phyloP scores from a whole-genome alignment of 2,888 invertebrate species.

The Archaeoteleia sp. region DNA sequence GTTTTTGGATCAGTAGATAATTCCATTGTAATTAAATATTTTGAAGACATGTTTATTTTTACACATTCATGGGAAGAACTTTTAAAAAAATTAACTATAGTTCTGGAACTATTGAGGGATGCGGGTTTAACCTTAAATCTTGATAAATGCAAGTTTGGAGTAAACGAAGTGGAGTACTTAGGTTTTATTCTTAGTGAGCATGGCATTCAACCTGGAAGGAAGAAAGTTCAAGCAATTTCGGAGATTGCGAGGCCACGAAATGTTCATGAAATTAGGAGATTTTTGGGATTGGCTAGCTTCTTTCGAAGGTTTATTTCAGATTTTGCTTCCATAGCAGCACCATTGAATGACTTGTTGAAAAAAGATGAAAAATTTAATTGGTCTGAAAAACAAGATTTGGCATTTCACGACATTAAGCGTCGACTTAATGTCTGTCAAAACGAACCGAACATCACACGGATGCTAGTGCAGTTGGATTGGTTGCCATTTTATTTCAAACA shows the following conservation, averaged over 20 bases:
- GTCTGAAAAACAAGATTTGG: slow-evolving; percentile 49
- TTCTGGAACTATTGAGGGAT: slow-evolving; percentile 48
- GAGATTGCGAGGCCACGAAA: neutral
- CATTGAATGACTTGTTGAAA: slow-evolving; percentile 9
- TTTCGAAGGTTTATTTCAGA: too few relatives aligned
- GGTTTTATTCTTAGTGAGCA: slow-evolving; percentile 7
- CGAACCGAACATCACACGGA: slow-evolving; percentile 31
- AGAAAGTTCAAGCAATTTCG: too few relatives aligned
- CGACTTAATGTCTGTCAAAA: too few relatives aligned
- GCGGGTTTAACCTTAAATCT: slow-evolving; percentile 20
- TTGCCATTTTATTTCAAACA: slow-evolving; percentile 44
- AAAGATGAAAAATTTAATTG: slow-evolving; percentile 11
- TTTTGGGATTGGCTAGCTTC: slow-evolving; percentile 9
- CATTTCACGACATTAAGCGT: slow-evolving; percentile 43
- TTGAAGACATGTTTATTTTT: too few relatives aligned
- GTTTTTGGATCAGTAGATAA: too few relatives aligned
- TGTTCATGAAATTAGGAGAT: slow-evolving; percentile 7
- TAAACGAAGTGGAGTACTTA: neutral
- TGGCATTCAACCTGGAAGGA: neutral
- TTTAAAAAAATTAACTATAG: slow-evolving; percentile 45
- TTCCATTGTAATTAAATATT: too few relatives aligned
- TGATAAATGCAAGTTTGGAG: slow-evolving; percentile 16
- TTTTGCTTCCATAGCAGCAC: slow-evolving; percentile 18
- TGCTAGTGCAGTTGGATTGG: slow-evolving; percentile 9
- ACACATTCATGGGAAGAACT: slow-evolving; percentile 59